A percentile compares a stretch with the other conserved stretches of the same genome.
Conservation (phyloP, 2,888 invertebrate genomes). For the Esperia sulphurella region DNA sequence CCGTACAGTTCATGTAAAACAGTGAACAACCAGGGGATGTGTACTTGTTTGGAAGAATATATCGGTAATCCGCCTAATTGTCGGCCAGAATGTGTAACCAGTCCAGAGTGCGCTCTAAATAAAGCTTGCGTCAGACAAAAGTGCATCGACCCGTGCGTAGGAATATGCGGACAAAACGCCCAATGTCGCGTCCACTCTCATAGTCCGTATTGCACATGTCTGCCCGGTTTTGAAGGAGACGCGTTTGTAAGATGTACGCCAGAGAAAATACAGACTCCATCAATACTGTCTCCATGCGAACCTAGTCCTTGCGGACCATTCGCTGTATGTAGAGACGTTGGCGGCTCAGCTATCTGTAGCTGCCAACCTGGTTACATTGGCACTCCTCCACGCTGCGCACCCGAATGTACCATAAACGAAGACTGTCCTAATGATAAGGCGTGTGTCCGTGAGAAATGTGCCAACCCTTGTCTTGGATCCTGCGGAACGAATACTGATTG, state of each 20-base stretch:
- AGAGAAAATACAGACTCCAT: slow-evolving; percentile 75
- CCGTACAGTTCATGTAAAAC: slow-evolving; percentile 85
- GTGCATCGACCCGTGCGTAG: slow-evolving; percentile 90
- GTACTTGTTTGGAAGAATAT: slow-evolving; percentile 84
- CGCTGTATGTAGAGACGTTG: slow-evolving; percentile 78
- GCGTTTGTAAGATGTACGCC: slow-evolving; percentile 80
- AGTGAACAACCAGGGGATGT: slow-evolving; percentile 82
- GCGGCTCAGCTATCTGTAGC: slow-evolving; percentile 77
- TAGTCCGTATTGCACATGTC: slow-evolving; percentile 86
- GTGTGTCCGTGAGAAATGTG: slow-evolving; percentile 87
- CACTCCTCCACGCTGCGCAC: slow-evolving; percentile 84
- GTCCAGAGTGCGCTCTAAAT: slow-evolving; percentile 87
- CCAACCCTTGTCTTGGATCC: slow-evolving; percentile 84
- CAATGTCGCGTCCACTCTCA: slow-evolving; percentile 85
- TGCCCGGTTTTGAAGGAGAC: slow-evolving; percentile 86
- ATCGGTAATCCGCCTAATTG: slow-evolving; percentile 88
- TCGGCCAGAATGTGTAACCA: slow-evolving; percentile 88
- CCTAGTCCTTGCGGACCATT: slow-evolving; percentile 86
- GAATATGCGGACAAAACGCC: slow-evolving; percentile 84
- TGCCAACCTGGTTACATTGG: slow-evolving; percentile 83
- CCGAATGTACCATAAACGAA: slow-evolving; percentile 87
- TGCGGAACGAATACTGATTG: slow-evolving; percentile 86
- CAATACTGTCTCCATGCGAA: slow-evolving; percentile 73
- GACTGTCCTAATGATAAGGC: slow-evolving; percentile 86
- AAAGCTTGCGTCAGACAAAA: slow-evolving; percentile 88